Conservation (phyloP, 2,888 invertebrate genomes). For the Campoplex nolae region DNA sequence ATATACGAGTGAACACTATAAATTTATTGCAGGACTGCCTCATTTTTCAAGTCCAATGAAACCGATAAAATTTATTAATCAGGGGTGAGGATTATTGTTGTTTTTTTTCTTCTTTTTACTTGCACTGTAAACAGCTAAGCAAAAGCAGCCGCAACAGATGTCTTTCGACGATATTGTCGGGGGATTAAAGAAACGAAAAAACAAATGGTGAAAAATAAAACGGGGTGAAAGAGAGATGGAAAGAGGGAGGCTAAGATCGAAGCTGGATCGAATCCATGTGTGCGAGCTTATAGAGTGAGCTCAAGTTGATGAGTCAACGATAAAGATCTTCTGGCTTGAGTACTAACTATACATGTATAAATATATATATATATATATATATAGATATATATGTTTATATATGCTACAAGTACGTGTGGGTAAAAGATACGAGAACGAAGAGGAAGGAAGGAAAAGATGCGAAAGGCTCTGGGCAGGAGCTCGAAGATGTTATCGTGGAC, state of each 20-base stretch:
- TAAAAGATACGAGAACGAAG: slow-evolving; percentile 29
- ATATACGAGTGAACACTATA: neutral
- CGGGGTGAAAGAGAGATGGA: slow-evolving; percentile 18
- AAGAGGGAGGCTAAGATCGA: slow-evolving; percentile 42
- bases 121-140: slow-evolving; percentile 27
- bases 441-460: slow-evolving; percentile 57
- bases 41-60: slow-evolving; percentile 17
- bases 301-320: slow-evolving; percentile 75
- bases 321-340: slow-evolving; percentile 74
- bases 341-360: slow-evolving; percentile 46
- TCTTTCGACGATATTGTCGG: slow-evolving; percentile 56
- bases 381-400: neutral
- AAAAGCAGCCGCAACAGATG: slow-evolving; percentile 56
- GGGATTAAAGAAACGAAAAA: slow-evolving; percentile 21
- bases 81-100: neutral
- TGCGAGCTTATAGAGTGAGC: slow-evolving; percentile 73
- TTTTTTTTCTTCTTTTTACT: neutral
- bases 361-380: slow-evolving; percentile 14
- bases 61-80: slow-evolving; percentile 48
- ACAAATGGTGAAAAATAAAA: slow-evolving; percentile 14
- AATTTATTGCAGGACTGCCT: slow-evolving; percentile 1
- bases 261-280: slow-evolving; percentile 67
- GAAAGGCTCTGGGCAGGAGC: slow-evolving; percentile 74
- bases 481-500: slow-evolving; percentile 74
- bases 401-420: neutral